Conservation (phyloP, 2,888 invertebrate genomes). For the Melieria picta region DNA sequence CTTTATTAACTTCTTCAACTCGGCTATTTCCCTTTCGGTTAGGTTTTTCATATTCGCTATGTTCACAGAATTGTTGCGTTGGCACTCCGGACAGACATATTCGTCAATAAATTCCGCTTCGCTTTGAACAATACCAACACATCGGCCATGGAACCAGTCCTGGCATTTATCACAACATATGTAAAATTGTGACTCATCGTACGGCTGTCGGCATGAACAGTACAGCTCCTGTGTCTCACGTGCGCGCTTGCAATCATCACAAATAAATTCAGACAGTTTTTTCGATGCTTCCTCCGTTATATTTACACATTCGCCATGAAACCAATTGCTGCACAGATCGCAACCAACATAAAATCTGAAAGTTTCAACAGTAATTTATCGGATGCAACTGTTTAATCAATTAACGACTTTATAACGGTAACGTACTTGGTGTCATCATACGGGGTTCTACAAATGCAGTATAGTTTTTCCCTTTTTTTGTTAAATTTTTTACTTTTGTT, state of each 20-base stretch:
- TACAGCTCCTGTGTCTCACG: constrained; percentile 91
- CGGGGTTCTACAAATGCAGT: constrained; percentile 92
- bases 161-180: constrained; percentile 99
- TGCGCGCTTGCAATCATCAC: constrained; percentile 85
- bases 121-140: constrained; percentile 93
- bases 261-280: constrained; percentile 89
- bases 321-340: constrained; percentile 98
- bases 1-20: constrained; percentile 85
- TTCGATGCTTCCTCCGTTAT: constrained; percentile 93
- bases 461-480: constrained; percentile 80
- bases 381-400: no score
- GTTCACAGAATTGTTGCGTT: constrained; percentile 88
- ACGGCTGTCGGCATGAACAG: constrained; percentile 95
- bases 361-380: no score
- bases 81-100: constrained; percentile 96
- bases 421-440: constrained; percentile 91
- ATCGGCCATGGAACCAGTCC: constrained; percentile 99
- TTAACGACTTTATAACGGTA: neutral
- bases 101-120: constrained; percentile 96
- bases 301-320: constrained; percentile 96
- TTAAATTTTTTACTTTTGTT: constrained; percentile 42
- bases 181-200: constrained; percentile 98
- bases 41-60: constrained; percentile 90
- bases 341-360: constrained; percentile 95
- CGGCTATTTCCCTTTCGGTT: constrained; percentile 81